Evolutionary conservation across 2,888 invertebrate species (phyloP).

Genomic region (Dolomedes plantarius): DNA sequence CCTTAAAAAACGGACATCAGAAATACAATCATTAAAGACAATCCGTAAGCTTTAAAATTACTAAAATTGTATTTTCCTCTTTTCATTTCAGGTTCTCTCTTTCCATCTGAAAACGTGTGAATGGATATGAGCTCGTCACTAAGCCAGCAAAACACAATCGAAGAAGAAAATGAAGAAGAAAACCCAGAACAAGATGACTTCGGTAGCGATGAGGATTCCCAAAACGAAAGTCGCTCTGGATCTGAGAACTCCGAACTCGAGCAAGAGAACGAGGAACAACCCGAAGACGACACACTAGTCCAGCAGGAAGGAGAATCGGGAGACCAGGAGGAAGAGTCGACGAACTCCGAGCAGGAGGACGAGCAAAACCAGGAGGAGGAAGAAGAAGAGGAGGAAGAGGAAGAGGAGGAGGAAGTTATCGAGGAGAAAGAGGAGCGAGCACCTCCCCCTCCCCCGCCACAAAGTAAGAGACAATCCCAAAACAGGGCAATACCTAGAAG

Average conservation of each 20-base stretch:
- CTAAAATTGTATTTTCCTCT: no score
- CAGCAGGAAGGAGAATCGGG: background rate
- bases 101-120: background rate
- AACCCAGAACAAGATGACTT: background rate
- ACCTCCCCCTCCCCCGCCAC: background rate
- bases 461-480: background rate
- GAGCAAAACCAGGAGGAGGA: background rate
- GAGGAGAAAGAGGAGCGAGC: background rate
- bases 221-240: background rate
- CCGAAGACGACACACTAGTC: background rate
- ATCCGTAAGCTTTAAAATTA: no score
- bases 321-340: background rate
- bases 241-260: background rate
- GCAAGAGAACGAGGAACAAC: background rate
- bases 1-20: no score
- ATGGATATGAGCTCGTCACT: constrained; percentile 1
- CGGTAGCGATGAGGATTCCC: background rate
- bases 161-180: background rate
- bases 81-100: background rate
- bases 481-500: background rate
- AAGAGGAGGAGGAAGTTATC: background rate
- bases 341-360: background rate
- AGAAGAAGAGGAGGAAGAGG: background rate
- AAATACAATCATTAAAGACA: no score
- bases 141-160: background rate